A percentile compares a stretch with the other conserved stretches of the same genome.
Evolutionary conservation across 2,888 invertebrate species (phyloP).

Genomic region (Lacanobia oleracea): DNA sequence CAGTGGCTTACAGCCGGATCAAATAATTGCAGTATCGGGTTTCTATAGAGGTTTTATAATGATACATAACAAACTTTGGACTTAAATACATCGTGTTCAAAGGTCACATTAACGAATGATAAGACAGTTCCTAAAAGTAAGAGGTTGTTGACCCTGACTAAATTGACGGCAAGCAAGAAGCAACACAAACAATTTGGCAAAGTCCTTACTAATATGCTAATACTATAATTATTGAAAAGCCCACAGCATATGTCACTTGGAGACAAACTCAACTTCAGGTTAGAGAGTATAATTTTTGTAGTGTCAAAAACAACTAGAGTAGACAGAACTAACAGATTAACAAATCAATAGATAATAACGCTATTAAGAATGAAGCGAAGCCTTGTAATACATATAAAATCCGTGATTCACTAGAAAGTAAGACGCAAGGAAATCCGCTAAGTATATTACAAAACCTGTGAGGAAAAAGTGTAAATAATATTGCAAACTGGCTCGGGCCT

Average conservation of each 20-base stretch:
- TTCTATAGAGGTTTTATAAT: constrained; percentile 2
- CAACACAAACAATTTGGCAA: neutral
- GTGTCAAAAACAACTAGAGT: neutral
- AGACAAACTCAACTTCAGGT: neutral
- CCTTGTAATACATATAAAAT: constrained; percentile 30
- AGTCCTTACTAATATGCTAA: constrained; percentile 16
- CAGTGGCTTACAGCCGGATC: neutral
- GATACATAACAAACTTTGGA: neutral
- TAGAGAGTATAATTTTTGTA: neutral
- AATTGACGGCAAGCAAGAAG: constrained; percentile 11
- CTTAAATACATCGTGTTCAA: constrained; percentile 2
- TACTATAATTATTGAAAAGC: neutral
- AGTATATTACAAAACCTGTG: constrained; percentile 37
- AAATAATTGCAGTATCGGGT: neutral
- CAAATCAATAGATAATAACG: neutral
- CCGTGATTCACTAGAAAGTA: constrained; percentile 47
- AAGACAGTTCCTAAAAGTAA: constrained; percentile 14
- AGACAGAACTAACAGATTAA: neutral
- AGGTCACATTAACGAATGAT: neutral
- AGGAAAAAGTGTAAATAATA: constrained; percentile 37
- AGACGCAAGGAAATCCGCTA: constrained; percentile 50
- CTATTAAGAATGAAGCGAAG: neutral
- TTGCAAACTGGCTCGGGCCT: constrained; percentile 22
- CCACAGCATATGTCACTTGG: neutral
- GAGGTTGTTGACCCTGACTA: constrained; percentile 37